Evolutionary conservation across 2,888 invertebrate genomes (phyloP).

Genomic region (Agonopterix alstromeriana): DNA sequence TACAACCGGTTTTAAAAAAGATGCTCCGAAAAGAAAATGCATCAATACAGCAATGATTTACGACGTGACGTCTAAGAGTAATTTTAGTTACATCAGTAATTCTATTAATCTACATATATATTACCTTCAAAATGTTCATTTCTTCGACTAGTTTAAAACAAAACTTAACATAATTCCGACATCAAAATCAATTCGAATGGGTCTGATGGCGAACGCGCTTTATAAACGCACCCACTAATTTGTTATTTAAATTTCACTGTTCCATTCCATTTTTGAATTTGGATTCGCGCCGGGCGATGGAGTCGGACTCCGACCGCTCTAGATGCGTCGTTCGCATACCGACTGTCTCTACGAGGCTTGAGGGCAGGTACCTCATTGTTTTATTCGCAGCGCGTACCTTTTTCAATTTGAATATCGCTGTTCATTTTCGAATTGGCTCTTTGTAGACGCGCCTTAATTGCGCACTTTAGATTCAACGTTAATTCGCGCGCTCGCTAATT

Average conservation of each 20-base stretch:
- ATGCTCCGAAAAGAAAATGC: slow-evolving; percentile 6
- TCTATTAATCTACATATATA: not conserved
- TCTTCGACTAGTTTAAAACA: slow-evolving; percentile 3
- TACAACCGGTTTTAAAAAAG: slow-evolving; percentile 3
- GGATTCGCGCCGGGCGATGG: slow-evolving; percentile 35
- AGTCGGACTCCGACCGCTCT: slow-evolving; percentile 26
- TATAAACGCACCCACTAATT: slow-evolving; percentile 59
- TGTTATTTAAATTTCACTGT: slow-evolving; percentile 66
- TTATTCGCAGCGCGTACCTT: slow-evolving; percentile 68
- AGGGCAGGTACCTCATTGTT: slow-evolving; percentile 52
- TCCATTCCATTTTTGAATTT: slow-evolving; percentile 61
- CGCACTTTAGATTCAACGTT: slow-evolving; percentile 71
- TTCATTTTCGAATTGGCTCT: slow-evolving; percentile 70
- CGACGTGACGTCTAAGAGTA: not conserved
- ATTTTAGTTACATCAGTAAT: not conserved
- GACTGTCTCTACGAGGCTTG: slow-evolving; percentile 24
- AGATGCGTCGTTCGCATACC: slow-evolving; percentile 41
- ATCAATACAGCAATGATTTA: slow-evolving; percentile 6
- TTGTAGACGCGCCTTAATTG: slow-evolving; percentile 68
- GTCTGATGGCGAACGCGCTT: slow-evolving; percentile 52
- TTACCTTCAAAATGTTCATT: not conserved
- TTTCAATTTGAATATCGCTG: slow-evolving; percentile 74
- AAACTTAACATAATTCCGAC: slow-evolving; percentile 33
- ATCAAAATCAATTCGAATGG: slow-evolving; percentile 55
- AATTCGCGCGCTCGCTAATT: slow-evolving; percentile 69